Percentiles rank a stretch among this genome's conserved stretches.
phyloP scores from a whole-genome alignment of 2,113 vertebrate species.

The Epinephelus fuscoguttatus region DNA sequence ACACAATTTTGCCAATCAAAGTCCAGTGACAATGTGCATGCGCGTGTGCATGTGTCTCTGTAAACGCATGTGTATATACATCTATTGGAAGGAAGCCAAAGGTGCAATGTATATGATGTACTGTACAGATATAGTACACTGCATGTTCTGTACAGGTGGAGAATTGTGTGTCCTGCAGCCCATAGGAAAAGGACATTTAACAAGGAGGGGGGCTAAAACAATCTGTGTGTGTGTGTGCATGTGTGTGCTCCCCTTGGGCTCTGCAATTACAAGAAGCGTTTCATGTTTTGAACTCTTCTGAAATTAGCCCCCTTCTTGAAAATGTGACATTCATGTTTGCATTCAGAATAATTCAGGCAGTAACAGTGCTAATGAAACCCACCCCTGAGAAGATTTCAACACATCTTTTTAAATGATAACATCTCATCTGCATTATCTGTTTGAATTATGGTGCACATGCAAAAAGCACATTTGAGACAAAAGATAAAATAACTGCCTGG shows the following conservation, averaged over 20 bases:
- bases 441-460: too few relatives aligned
- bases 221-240: neutral
- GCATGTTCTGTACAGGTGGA: neutral
- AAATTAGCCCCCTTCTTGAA: too few relatives aligned
- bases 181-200: constrained; percentile 1
- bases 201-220: neutral
- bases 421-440: too few relatives aligned
- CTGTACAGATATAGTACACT: neutral
- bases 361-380: too few relatives aligned
- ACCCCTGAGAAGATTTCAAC: too few relatives aligned
- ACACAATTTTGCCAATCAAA: constrained; percentile 51
- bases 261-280: too few relatives aligned
- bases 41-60: neutral
- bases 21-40: constrained; percentile 30
- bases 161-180: neutral
- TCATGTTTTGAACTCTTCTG: too few relatives aligned
- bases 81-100: constrained; percentile 2
- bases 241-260: neutral
- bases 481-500: too few relatives aligned
- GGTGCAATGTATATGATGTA: constrained; percentile 6
- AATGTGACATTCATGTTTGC: too few relatives aligned
- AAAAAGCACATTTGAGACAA: too few relatives aligned
- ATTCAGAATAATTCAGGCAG: too few relatives aligned
- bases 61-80: neutral
- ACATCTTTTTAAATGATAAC: too few relatives aligned